These are phyloP conservation scores for Anguilla anguilla DNA, from an alignment of 2,797 vertebrate species.

Conservation along the genomic window DNA sequence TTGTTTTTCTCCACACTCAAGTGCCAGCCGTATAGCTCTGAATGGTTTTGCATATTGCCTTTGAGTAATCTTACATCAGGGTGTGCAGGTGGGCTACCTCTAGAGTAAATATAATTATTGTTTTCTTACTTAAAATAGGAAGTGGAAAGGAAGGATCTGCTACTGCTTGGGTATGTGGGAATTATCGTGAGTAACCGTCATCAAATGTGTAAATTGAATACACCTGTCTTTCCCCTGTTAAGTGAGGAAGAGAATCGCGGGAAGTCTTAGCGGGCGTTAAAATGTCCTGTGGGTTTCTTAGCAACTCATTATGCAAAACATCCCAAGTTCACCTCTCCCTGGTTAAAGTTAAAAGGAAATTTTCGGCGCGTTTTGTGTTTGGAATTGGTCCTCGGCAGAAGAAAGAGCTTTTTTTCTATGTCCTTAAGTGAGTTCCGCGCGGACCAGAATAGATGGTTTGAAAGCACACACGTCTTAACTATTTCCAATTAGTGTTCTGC, in stretches of 20 bases:
- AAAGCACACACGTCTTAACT: constrained; percentile 38
- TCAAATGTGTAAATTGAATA: neutral
- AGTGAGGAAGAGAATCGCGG: neutral
- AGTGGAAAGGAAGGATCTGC: neutral
- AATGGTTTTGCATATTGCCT: neutral
- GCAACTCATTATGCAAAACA: constrained; percentile 56
- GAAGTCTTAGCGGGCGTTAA: constrained; percentile 32
- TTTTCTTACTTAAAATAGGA: neutral
- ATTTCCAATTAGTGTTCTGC: constrained; percentile 39
- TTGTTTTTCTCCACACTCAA: neutral
- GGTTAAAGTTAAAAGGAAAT: constrained; percentile 49
- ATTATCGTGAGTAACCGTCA: neutral
- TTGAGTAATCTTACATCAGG: neutral
- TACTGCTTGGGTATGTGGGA: neutral
- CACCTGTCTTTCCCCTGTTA: neutral
- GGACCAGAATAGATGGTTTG: constrained; percentile 37
- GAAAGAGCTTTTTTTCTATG: constrained; percentile 47
- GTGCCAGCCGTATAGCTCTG: neutral
- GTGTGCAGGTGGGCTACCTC: neutral
- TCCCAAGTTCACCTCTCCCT: constrained; percentile 47
- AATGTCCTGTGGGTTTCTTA: constrained; percentile 51
- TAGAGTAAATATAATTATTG: neutral
- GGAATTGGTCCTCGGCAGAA: constrained; percentile 51
- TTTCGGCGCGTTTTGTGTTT: constrained; percentile 49
- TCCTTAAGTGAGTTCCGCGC: constrained; percentile 46